Conservation (phyloP, 2,113 vertebrate genomes). For the Fukomys damarensis region DNA sequence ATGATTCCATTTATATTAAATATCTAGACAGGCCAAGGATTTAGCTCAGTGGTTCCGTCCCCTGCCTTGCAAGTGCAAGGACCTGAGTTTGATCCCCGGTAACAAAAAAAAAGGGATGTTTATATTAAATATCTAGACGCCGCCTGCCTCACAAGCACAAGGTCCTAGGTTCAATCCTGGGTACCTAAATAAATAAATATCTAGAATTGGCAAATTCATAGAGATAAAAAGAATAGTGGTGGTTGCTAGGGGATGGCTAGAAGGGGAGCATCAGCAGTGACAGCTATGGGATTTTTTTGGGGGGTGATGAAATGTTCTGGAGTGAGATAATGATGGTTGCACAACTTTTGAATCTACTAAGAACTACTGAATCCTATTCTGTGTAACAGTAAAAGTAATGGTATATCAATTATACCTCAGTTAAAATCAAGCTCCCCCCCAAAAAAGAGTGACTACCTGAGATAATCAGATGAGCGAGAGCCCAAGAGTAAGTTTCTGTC, state of each 20-base stretch:
- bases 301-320: not conserved
- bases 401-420: not conserved
- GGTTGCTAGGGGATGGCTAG: not conserved
- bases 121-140: no score
- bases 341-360: constrained; percentile 5
- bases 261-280: not conserved
- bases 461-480: not conserved
- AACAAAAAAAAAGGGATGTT: no score
- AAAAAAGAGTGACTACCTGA: not conserved
- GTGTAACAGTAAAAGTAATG: not conserved
- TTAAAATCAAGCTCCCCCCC: not conserved
- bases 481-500: constrained; percentile 31
- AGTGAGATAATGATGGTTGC: not conserved
- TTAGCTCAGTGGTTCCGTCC: no score
- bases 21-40: no score
- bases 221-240: not conserved
- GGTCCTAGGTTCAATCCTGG: no score
- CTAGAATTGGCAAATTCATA: not conserved
- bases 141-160: no score
- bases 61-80: no score
- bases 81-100: no score
- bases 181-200: no score
- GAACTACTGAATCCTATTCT: not conserved
- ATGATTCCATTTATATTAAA: not conserved
- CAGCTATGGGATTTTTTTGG: not conserved